Percentiles rank a stretch among this genome's conserved stretches.
phyloP scores from a whole-genome alignment of 2,113 vertebrate genomes.

The Telmatochromis sp. region DNA sequence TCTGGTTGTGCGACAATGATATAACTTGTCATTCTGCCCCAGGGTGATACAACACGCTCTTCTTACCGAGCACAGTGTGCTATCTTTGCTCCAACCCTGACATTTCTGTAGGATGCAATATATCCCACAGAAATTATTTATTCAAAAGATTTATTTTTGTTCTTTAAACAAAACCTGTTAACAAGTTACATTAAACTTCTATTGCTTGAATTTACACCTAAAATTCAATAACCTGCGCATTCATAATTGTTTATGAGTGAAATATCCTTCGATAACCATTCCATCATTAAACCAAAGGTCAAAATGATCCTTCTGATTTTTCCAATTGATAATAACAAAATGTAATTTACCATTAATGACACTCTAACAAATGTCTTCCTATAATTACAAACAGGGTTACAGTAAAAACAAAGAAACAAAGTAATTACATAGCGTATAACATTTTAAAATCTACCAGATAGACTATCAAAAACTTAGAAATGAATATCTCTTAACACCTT shows the following conservation, averaged over 20 bases:
- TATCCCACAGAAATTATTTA: not conserved
- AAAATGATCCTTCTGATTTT: not conserved
- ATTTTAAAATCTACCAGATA: not conserved
- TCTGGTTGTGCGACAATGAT: not conserved
- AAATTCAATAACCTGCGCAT: not conserved
- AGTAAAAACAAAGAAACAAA: rapidly evolving
- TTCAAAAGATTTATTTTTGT: not conserved
- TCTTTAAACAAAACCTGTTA: not conserved
- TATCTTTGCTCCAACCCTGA: not conserved
- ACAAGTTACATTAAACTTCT: not conserved
- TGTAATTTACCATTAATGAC: not conserved
- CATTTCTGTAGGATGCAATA: not conserved
- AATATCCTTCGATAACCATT: rapidly evolving
- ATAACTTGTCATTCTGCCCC: not conserved
- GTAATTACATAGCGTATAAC: not conserved
- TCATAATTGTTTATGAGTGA: not conserved
- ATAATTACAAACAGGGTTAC: not conserved
- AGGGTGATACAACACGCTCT: not conserved
- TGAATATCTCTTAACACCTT: rapidly evolving
- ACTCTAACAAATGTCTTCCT: not conserved
- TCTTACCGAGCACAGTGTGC: not conserved
- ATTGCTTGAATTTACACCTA: not conserved
- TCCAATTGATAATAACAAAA: not conserved
- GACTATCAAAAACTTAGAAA: not conserved
- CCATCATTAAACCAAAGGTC: not conserved